Evolutionary conservation across 2,797 vertebrate genomes (phyloP).

Genomic region (Cercopithecus mitis): DNA sequence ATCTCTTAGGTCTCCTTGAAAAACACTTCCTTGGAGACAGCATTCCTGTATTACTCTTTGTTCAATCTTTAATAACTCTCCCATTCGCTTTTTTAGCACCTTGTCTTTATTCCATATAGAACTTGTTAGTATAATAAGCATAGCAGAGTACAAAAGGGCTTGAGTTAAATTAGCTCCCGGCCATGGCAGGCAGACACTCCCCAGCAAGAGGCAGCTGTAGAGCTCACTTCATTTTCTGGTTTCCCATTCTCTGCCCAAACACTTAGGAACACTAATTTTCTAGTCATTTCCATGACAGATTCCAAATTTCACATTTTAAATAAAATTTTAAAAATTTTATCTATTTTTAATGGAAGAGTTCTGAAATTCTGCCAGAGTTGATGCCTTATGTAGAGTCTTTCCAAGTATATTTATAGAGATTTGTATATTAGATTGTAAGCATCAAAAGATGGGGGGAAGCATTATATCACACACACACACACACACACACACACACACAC

Average conservation of each 20-base stretch:
- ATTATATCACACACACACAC: no score
- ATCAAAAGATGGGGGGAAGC: neutral
- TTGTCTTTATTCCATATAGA: neutral
- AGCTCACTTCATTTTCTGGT: neutral
- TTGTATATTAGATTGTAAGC: neutral
- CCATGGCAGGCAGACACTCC: neutral
- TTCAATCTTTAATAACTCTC: neutral
- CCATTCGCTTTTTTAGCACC: neutral
- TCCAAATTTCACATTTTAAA: neutral
- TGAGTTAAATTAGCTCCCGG: neutral
- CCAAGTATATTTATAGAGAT: neutral
- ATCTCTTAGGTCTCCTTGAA: neutral
- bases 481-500: neutral
- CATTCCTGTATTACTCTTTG: neutral
- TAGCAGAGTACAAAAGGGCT: neutral
- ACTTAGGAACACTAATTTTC: neutral
- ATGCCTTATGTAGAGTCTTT: neutral
- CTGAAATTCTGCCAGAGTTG: neutral
- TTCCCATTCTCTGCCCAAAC: neutral
- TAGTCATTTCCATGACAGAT: neutral
- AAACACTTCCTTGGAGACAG: neutral
- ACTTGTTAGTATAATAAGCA: neutral
- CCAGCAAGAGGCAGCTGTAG: accelerated
- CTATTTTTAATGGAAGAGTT: neutral
- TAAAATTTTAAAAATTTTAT: neutral